Evolutionary conservation across 2,888 invertebrate genomes (phyloP), one percentile per base, ranked within the genome.

Genomic region (Luperina nickerlii): DNA sequence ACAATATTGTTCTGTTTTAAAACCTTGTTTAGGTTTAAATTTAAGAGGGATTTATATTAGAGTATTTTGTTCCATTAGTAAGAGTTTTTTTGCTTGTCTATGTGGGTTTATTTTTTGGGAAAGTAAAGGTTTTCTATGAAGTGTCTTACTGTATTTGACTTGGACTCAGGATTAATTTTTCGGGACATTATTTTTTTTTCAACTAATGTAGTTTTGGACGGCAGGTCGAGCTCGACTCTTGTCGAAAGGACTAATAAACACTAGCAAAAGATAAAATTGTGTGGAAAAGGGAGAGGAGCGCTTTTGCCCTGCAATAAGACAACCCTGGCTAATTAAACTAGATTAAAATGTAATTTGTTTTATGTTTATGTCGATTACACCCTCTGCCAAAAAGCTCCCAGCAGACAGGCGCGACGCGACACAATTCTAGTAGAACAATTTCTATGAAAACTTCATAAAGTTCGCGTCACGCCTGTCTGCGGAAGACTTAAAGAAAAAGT

Each of bases 11-110:
- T 74, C 68, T 72, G 71, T 60, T 86, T 88, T 78, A 80, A 89
- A 87, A 69, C 79, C 67, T 70, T 82, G 82, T 79, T 89, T 77
- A 75, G 73, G 71, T 85, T 90, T 76, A 87, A 84, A 68, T 67
- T 74, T 82, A 78, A 83, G 74, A 66, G 38, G 87, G 85, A 78
- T 85, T 90, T 74, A 57, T 82, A 62, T 79, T 81, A 73, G 63
- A 77, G 69, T 78, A 75, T 80, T 84, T 81, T 71, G 42, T 82
- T 81, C 79, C 88, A 88, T 86, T 83, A 81, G 74, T 51, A 42
- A 76, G 70, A 15, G 7, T 9, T 74, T 72, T 81, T 69, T 57
- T 38, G 15, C 20, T 65, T 79, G 42, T 54, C 66, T 77, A 20
- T 45, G 54, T 48, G 9, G 24, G 9, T 54, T 74, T 15, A 20